Conservation (phyloP, 2,113 vertebrate species). For the Periophthalmus modestus region DNA sequence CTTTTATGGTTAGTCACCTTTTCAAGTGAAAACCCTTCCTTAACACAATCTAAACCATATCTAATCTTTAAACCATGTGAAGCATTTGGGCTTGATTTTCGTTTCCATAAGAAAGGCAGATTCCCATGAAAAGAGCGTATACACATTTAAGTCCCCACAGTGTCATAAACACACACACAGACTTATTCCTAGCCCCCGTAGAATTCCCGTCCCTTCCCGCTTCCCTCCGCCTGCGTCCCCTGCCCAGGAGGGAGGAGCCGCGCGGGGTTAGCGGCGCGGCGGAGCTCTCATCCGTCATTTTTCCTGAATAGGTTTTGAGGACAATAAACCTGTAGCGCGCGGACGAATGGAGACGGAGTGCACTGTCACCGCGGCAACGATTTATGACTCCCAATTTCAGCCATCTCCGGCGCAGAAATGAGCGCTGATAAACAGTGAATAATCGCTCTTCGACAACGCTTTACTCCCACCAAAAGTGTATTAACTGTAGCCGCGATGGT, state of each 20-base stretch:
- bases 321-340: constrained; percentile 84
- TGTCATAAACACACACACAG: no score
- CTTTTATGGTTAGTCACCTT: no score
- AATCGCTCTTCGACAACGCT: constrained; percentile 80
- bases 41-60: no score
- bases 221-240: not conserved
- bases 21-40: no score
- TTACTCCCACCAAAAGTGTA: constrained; percentile 77
- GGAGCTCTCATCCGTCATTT: constrained; percentile 82
- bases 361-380: constrained; percentile 75
- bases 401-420: constrained; percentile 83
- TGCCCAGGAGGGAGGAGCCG: constrained; percentile 55
- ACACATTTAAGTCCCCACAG: no score
- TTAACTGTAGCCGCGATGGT: constrained; percentile 79
- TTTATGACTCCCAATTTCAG: constrained; percentile 84
- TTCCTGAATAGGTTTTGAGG: constrained; percentile 83
- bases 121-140: no score
- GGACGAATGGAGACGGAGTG: constrained; percentile 84
- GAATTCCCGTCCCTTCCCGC: constrained; percentile 9
- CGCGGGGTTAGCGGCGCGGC: constrained; percentile 65
- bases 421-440: constrained; percentile 86
- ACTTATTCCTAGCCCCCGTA: not conserved
- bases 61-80: no score
- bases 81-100: no score
- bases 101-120: no score